Base-by-base conservation (phyloP, 2,888 invertebrate genomes). In the Ischnura elegans region DNA sequence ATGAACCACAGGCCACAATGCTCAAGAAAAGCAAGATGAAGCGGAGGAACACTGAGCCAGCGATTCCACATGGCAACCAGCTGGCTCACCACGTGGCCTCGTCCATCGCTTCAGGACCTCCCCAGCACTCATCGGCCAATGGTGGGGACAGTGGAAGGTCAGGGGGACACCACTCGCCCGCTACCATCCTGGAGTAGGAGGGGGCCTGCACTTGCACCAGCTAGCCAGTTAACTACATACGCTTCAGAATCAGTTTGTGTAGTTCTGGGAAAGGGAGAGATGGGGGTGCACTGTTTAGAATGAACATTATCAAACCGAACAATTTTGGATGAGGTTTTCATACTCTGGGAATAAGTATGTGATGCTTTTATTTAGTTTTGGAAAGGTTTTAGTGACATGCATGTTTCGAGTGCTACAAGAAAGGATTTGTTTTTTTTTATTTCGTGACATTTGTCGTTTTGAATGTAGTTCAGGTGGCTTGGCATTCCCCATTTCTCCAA, bases 1-100 rank as follows among this genome's bases (percentile, higher is more conserved):
- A 94, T 45, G 93, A 51, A 94, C 95, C 95, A 95, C 97, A 99
- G 99, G 99, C 99, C 96, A 99, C 99, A 97, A 99, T 99, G 99
- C 97, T 99, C 97, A 99, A 99, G 98, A 99, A 99, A 98, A 98
- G 96, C 97, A 99, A 99, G 97, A 99, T 99, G 97, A 99, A 99
- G 97, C 98, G 99, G 96, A 98, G 98, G 95, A 98, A 98, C 96
- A 98, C 98, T 95, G 98, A 98, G 96, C 97, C 97, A 95, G 97
- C 97, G 97, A 97, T 98, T 96, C 97, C 97, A 95, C 97, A 97
- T 95, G 97, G 97, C 96, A 97, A 97, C 96, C 97, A 97, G 96
- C 97, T 97, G 97, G 97, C 97, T 90, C 90, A 90, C 90, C 90
- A 90, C 45, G 61, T 90, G 90, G 42, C 90, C 90, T 6, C 90